Evolutionary conservation across 2,113 vertebrate genomes (phyloP).

Genomic region (Pluvialis apricaria): DNA sequence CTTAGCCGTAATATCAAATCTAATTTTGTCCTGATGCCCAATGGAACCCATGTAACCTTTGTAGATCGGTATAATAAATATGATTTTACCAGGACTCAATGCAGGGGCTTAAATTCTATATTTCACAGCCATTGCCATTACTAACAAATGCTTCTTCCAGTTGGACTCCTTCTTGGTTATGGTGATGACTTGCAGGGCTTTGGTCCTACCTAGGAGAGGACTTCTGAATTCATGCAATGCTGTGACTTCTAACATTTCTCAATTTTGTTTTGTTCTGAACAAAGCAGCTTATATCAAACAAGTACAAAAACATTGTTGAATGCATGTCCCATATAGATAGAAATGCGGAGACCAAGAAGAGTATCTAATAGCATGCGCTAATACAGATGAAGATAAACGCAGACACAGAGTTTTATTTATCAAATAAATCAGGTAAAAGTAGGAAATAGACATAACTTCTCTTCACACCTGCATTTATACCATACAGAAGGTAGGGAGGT

Average conservation of each 20-base stretch:
- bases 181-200: neutral
- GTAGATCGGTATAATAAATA: conserved; percentile 1
- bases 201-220: neutral
- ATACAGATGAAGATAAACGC: neutral
- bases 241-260: neutral
- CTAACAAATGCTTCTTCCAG: neutral
- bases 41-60: conserved; percentile 48
- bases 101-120: neutral
- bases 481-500: neutral
- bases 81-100: neutral
- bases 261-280: neutral
- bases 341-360: neutral
- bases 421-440: neutral
- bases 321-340: neutral
- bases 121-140: neutral
- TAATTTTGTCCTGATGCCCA: conserved; percentile 38
- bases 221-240: neutral
- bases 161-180: neutral
- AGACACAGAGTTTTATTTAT: neutral
- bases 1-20: conserved; percentile 10
- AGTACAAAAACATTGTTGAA: neutral
- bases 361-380: neutral
- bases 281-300: neutral
- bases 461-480: neutral
- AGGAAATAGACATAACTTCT: neutral